phyloP scores from a whole-genome alignment of 2,113 vertebrate genomes.

The Sebastes fasciatus region DNA sequence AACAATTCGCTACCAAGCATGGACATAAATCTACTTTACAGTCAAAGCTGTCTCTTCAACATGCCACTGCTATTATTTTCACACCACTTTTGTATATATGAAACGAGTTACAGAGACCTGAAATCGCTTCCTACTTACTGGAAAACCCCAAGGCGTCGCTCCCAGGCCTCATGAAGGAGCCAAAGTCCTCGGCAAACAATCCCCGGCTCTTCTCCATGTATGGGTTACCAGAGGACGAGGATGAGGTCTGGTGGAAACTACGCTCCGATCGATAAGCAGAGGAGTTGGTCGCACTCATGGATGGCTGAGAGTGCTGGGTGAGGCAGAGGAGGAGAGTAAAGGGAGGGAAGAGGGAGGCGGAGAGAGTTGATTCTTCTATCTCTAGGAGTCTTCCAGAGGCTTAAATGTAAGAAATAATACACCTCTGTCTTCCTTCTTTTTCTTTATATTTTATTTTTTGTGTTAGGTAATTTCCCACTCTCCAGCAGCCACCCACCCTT shows the following conservation, averaged over 20 bases:
- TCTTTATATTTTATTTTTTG: slow-evolving; percentile 4
- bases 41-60: slow-evolving; percentile 7
- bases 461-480: slow-evolving; percentile 28
- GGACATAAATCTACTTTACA: slow-evolving; percentile 10
- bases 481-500: slow-evolving; percentile 33
- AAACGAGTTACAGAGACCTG: background rate
- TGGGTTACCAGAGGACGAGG: slow-evolving; percentile 82
- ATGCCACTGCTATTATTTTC: background rate
- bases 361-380: slow-evolving; percentile 33
- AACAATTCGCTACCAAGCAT: background rate
- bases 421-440: background rate
- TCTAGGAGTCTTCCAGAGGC: slow-evolving; percentile 24
- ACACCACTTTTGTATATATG: slow-evolving; percentile 14
- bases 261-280: slow-evolving; percentile 89
- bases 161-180: slow-evolving; percentile 90
- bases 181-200: slow-evolving; percentile 91
- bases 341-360: slow-evolving; percentile 55
- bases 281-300: slow-evolving; percentile 87
- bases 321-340: slow-evolving; percentile 62
- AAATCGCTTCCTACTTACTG: slow-evolving; percentile 81
- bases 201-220: slow-evolving; percentile 93
- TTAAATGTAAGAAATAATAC: slow-evolving; percentile 9
- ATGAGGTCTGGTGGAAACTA: slow-evolving; percentile 87
- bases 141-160: slow-evolving; percentile 88
- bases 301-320: slow-evolving; percentile 60